phyloP scores from a whole-genome alignment of 2,888 invertebrate genomes.

The Ichneumoninae sp. region DNA sequence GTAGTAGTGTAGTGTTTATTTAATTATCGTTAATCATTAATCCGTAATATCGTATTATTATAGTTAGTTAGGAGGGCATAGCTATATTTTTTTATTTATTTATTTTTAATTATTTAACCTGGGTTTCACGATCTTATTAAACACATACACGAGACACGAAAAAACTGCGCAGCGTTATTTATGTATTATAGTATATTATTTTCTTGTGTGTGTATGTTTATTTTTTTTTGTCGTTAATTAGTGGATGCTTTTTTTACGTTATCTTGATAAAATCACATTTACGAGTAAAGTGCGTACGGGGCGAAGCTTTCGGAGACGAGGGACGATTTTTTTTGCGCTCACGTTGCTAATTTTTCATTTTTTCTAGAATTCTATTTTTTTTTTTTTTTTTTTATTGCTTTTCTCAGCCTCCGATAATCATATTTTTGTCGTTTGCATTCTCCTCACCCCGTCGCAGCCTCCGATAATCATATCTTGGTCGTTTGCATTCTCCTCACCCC shows the following conservation, averaged over 20 bases:
- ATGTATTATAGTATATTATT: constrained; percentile 57
- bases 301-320: constrained; percentile 64
- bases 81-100: constrained; percentile 68
- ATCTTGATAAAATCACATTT: constrained; percentile 79
- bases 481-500: constrained; percentile 34
- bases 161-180: constrained; percentile 78
- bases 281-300: constrained; percentile 76
- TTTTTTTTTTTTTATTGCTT: constrained; percentile 3
- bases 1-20: constrained; percentile 63
- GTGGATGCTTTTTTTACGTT: constrained; percentile 7
- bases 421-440: too few relatives aligned
- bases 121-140: constrained; percentile 77
- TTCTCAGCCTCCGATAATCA: too few relatives aligned
- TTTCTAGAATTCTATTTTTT: background rate
- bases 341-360: constrained; percentile 6
- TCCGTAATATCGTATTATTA: constrained; percentile 63
- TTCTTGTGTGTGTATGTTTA: constrained; percentile 46
- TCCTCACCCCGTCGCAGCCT: constrained; percentile 50
- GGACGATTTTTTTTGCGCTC: constrained; percentile 25
- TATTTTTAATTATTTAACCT: constrained; percentile 42
- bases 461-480: constrained; percentile 41
- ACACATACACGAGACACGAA: constrained; percentile 82
- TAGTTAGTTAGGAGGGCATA: constrained; percentile 73
- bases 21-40: constrained; percentile 62
- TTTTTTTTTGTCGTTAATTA: constrained; percentile 38